Evolutionary conservation across 2,113 vertebrate genomes (phyloP).

Genomic region (Centrocercus urophasianus): DNA sequence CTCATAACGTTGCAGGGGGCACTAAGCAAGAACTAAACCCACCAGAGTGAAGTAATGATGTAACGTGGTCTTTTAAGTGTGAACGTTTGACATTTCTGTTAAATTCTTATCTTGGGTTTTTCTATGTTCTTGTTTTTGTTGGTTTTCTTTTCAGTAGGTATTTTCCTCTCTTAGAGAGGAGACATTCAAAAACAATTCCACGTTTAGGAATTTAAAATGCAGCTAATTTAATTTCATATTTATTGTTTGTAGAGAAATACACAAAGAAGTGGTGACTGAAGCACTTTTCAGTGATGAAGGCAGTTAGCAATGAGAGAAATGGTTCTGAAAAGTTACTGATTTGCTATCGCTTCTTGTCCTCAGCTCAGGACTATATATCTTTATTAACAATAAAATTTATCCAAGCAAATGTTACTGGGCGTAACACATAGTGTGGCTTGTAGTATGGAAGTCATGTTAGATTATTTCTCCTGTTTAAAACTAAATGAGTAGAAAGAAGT

Average conservation of each 20-base stretch:
- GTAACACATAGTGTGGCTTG: neutral
- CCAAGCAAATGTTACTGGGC: neutral
- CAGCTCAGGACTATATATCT: neutral
- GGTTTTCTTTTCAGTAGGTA: neutral
- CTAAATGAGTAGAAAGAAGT: neutral
- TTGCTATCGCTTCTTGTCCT: neutral
- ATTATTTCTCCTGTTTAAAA: neutral
- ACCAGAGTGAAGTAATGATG: neutral
- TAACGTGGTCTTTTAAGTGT: neutral
- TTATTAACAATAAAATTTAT: neutral
- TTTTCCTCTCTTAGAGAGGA: neutral
- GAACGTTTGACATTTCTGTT: neutral
- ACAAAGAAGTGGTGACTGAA: neutral
- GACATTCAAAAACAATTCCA: neutral
- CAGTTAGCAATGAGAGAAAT: neutral
- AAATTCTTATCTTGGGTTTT: neutral
- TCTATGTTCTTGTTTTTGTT: neutral
- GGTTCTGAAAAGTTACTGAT: neutral
- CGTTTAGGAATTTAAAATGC: neutral
- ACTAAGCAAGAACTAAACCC: neutral
- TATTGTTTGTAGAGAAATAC: neutral
- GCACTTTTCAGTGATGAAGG: neutral
- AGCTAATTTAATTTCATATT: neutral
- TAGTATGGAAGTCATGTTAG: neutral
- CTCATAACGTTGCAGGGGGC: neutral